Evolutionary conservation across 2,888 invertebrate genomes (phyloP).

Genomic region (Ditula angustiorana): DNA sequence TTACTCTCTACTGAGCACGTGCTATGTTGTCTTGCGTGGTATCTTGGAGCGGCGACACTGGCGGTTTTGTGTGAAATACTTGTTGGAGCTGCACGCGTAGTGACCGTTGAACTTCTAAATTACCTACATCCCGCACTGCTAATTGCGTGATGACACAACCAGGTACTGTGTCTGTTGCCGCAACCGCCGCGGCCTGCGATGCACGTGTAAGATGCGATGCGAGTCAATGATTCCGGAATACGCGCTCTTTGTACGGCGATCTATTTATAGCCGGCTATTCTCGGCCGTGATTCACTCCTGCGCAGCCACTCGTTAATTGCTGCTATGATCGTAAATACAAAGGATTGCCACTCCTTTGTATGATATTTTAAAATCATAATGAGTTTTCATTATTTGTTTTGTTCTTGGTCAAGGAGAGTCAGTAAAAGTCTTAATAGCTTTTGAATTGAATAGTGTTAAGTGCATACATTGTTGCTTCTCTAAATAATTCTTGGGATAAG

Average conservation of each 20-base stretch:
- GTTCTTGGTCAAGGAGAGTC: no score
- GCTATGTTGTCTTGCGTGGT: no score
- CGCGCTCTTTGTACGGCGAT: constrained; percentile 66
- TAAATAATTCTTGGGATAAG: no score
- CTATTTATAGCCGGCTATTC: constrained; percentile 73
- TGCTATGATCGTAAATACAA: constrained; percentile 18
- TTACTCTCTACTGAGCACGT: no score
- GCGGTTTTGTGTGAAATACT: no score
- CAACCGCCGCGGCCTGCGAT: constrained; percentile 3
- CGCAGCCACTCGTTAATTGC: constrained; percentile 52
- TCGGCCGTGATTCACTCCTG: constrained; percentile 74
- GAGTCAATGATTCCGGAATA: constrained; percentile 63
- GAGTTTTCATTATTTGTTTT: background rate
- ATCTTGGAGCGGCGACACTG: no score
- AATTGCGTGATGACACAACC: no score
- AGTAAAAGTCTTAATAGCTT: background rate
- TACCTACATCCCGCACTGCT: no score
- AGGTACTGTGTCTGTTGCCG: background rate
- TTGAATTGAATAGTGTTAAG: no score
- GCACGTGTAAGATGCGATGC: constrained; percentile 51
- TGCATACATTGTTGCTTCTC: no score
- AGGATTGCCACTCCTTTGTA: constrained; percentile 34
- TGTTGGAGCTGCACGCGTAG: no score
- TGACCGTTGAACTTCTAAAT: no score
- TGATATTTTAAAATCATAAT: background rate